These are phyloP conservation scores for Eudyptes chrysolophus DNA, from an alignment of 2,113 vertebrate genomes.

Conservation along the genomic window DNA sequence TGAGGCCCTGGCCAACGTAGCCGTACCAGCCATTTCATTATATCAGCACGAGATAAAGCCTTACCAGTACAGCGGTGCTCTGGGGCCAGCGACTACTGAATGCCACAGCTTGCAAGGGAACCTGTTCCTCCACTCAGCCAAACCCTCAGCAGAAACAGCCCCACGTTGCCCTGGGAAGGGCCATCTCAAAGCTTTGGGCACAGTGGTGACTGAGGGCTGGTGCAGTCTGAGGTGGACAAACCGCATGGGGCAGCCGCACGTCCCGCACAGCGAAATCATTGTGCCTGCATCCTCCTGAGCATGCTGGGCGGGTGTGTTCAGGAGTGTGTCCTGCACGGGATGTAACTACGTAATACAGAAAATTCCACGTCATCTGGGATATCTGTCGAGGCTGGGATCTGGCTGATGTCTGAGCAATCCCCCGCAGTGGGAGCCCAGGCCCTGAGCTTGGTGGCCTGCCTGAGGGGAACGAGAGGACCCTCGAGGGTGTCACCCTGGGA, in stretches of 20 bases:
- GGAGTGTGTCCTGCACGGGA: no score
- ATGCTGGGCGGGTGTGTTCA: no score
- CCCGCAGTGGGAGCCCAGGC: not conserved
- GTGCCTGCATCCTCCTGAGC: not conserved
- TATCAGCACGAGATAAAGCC: not conserved
- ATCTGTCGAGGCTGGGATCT: not conserved
- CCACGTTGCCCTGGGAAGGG: not conserved
- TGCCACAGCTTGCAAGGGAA: not conserved
- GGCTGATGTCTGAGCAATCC: not conserved
- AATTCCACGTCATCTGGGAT: not conserved
- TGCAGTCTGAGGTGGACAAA: not conserved
- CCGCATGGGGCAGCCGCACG: rapidly evolving
- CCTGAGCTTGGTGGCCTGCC: not conserved
- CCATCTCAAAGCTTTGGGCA: not conserved
- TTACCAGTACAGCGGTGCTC: not conserved
- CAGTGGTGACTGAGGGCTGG: rapidly evolving
- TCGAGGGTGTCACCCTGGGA: not conserved
- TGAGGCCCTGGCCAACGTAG: not conserved
- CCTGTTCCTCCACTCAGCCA: not conserved
- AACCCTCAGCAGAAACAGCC: not conserved
- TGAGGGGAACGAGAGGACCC: not conserved
- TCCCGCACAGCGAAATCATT: rapidly evolving
- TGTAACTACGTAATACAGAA: rapidly evolving
- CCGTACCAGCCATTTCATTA: rapidly evolving
- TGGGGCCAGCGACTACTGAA: not conserved